Base-by-base conservation (phyloP, 1,140 invertebrate species). In the Panonychus citri region DNA sequence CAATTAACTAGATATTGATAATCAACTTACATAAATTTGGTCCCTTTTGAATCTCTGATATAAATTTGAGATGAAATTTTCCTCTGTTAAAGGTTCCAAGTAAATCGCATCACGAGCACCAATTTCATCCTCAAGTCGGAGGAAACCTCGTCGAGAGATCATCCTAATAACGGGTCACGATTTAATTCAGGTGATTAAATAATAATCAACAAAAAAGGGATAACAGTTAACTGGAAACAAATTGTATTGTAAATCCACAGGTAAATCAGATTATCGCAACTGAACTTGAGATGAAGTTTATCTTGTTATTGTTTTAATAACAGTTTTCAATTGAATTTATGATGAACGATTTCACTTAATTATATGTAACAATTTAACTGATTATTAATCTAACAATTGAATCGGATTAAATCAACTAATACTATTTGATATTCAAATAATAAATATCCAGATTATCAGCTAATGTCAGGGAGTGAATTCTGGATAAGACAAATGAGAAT, bases 41-140 rank as follows among this genome's bases (percentile, higher is more conserved):
- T 83, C 81, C 59, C 79, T 71, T 69, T 81, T 81, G 67, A 81
- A 83, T 59, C 82, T 73, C 64, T 78, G 76, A 59, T 81, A 78
- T 57, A 84, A 71, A 67, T 83, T 83, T 65, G 77, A 74, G 61
- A 83, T 75, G 67, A 83, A 81, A 53, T 75, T 75, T 66, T 82
- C 81, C 68, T 83, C 81, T 56, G 76, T 78, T 62, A 82, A 73
- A 61, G 81, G 79, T 65, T 82, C 79, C 63, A 81, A 73, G 12
- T 17, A 15, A 61, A 80, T 78, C 60, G 78, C 78, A 74, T 84
- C 82, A 72, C 79, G 79, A 66, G 77, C 77, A 63, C 82, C 82
- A 62, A 80, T 73, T 59, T 69, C 67, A 49, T 64, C 61, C 37
- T 68, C 65, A 28, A 67, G 50, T 4, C 49, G 17, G 10, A 51